Base-by-base conservation (phyloP, 2,113 vertebrate species). In the Apus apus region DNA sequence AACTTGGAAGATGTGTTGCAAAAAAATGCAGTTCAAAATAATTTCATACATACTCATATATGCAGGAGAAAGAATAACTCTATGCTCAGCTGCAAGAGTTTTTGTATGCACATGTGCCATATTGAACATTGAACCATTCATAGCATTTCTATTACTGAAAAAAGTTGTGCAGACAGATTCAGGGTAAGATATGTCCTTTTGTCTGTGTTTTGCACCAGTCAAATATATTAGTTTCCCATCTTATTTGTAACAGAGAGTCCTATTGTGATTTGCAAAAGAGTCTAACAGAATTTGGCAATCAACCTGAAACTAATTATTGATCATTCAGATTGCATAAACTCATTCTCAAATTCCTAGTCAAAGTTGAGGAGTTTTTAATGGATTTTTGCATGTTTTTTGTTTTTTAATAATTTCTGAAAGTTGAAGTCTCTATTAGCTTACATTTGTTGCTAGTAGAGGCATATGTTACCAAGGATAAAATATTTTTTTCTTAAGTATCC, bases 21-120 rank as follows among this genome's bases (percentile, higher is more conserved):
- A 67, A 67, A 60, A 73, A 3, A 38, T 72, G 6, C 1, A 0
- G 3, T 64, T 67, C 1, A 0, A 92, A 81, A 67, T 40, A 3
- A 3, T 11, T 62, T 73, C 9, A 21, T 40, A 23, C 14, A 46
- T 38, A 43, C 17, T 38, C 29, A 27, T 38, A 20, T 12, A 64
- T 3, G 3, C 8, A 67, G 25, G 17, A 84, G 48, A 91, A 72
- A 17, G 23, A 81, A 43, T 32, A 91, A 79, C 74, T 87, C 38
- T 62, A 2, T 23, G 27, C 7, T 88, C 40, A 61, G 23, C 43
- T 81, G 18, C 30, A 66, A 36, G 16, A 56, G 7, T 19, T 67
- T 85, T 80, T 78, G 17, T 16, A 15, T 13, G 26, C 25, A 38
- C 10, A 10, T 27, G 23, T 46, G n/a, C 26, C 20, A 11, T 73